Evolutionary conservation across 2,797 vertebrate genomes (phyloP).

Genomic region (Halcyon chelicuti): DNA sequence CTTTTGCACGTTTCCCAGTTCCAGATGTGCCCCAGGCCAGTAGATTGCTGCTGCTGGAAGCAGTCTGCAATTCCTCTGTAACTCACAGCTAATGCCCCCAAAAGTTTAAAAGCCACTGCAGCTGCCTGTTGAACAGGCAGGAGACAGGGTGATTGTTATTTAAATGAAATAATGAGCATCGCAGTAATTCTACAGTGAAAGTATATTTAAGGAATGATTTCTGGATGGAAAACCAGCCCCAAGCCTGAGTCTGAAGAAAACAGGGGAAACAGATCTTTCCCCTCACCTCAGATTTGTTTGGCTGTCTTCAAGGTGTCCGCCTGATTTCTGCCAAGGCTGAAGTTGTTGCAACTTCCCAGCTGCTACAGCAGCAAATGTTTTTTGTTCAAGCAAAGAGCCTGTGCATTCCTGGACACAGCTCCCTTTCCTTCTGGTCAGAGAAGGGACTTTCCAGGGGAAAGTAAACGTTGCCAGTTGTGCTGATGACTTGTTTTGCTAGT

Average conservation of each 20-base stretch:
- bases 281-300: constrained; percentile 16
- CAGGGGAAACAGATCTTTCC: background rate
- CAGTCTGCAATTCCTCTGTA: background rate
- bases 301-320: background rate
- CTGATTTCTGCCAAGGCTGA: constrained; percentile 36
- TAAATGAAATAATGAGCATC: constrained; percentile 3
- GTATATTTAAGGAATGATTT: background rate
- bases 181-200: constrained; percentile 22
- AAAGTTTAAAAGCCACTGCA: constrained; percentile 26
- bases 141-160: background rate
- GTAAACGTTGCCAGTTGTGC: background rate
- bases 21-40: background rate
- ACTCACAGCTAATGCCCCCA: background rate
- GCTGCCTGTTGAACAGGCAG: background rate
- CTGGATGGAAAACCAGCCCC: constrained; percentile 18
- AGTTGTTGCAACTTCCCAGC: constrained; percentile 25
- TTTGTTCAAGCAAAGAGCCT: constrained; percentile 26
- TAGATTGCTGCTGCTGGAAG: background rate
- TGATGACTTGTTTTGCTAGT: background rate
- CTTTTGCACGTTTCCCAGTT: background rate
- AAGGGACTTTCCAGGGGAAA: background rate
- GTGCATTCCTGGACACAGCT: background rate
- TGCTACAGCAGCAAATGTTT: background rate
- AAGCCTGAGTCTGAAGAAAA: background rate
- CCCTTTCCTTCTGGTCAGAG: constrained; percentile 20